Evolutionary conservation across 2,888 invertebrate genomes (phyloP), one percentile per base, ranked within the genome.

Genomic region (Polyploca ridens): DNA sequence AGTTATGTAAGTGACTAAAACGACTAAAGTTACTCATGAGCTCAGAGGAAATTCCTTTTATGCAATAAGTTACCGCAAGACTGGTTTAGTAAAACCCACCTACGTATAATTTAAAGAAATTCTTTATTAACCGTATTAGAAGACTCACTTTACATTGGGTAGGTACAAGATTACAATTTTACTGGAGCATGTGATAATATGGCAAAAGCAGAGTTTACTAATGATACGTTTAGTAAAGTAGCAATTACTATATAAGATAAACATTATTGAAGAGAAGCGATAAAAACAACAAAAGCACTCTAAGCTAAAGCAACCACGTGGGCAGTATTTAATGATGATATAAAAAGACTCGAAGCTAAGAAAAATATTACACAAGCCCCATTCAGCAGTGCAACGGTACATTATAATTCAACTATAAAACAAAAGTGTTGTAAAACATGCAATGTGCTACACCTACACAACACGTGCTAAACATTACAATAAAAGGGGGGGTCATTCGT

Each of bases 341-440:
- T 61, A 61, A 61, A 61, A 54, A 54, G 19, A 6, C 54, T 54
- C 19, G 54, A 54, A 54, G 54, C 54, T 54, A 54, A 54, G n/a
- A 54, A 61, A 61, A 19, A 61, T 3, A 61, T 61, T 61, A 61
- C 61, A 44, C 41, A 61, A 61, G 41, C 11, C 13, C 19, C 61
- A 59, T 54, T 54, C 16, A 54, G 14, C 7, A 19, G 16, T 54
- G 54, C 35, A 61, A 61, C 61, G 61, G 61, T 61, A 61, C 61
- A 61, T 41, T 41, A 64, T 64, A 54, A 33, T 62, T 57, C 61
- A 46, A 58, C 60, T 54, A 33, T 27, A 68, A 70, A 69, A 71
- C 70, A 69, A 69, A 70, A 72, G 63, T 65, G 69, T 61, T 63
- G 65, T 71, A 64, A 71, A 68, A 70, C 46, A 46, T 66, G 65